Conservation (phyloP, 2,888 invertebrate genomes). For the Epiperipatus broadwayi region DNA sequence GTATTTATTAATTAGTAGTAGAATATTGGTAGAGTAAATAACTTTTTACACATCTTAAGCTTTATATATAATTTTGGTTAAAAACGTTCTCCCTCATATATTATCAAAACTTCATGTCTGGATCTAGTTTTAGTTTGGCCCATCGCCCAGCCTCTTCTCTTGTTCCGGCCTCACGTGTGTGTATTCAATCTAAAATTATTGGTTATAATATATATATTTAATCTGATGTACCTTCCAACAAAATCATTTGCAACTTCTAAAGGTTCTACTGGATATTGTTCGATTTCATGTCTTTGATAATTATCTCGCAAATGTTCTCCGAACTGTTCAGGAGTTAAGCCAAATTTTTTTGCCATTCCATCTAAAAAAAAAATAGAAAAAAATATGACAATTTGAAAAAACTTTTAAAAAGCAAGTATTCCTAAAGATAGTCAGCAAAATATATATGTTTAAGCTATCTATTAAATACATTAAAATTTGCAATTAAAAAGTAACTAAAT, state of each 20-base stretch:
- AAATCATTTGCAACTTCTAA: slow-evolving; percentile 59
- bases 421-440: slow-evolving; percentile 18
- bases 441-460: too few relatives aligned
- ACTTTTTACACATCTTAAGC: too few relatives aligned
- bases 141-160: too few relatives aligned
- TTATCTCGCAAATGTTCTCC: slow-evolving; percentile 89
- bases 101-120: too few relatives aligned
- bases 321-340: slow-evolving; percentile 77
- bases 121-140: too few relatives aligned
- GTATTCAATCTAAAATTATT: too few relatives aligned
- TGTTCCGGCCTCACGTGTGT: too few relatives aligned
- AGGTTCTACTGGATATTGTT: slow-evolving; percentile 71
- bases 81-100: too few relatives aligned
- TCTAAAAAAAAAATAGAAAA: slow-evolving; percentile 31
- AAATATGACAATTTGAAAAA: slow-evolving; percentile 14
- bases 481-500: slow-evolving; percentile 1
- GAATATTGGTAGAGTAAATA: too few relatives aligned
- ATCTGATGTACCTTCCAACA: slow-evolving; percentile 28
- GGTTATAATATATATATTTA: too few relatives aligned
- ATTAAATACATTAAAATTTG: not conserved
- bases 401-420: slow-evolving; percentile 17
- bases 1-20: too few relatives aligned
- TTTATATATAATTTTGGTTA: too few relatives aligned
- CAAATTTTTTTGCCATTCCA: slow-evolving; percentile 70
- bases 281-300: slow-evolving; percentile 83